A percentile compares a stretch with the other conserved stretches of the same genome.
Evolutionary conservation across 1,140 invertebrate genomes (phyloP).

Genomic region (Camponotus vicinus): DNA sequence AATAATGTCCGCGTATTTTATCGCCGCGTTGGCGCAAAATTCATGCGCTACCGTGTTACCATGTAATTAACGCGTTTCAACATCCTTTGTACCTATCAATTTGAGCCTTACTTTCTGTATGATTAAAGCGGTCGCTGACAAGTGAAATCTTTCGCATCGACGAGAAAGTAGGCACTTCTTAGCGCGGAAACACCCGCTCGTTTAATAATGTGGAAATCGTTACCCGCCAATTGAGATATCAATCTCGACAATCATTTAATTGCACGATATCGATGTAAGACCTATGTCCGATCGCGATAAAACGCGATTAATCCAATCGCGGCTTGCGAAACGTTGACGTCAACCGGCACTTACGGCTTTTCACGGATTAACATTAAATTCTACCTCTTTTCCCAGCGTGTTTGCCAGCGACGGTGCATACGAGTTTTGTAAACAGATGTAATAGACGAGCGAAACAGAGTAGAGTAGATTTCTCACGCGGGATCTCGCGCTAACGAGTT

Average conservation of each 20-base stretch:
- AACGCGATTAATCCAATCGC: conserved; percentile 39
- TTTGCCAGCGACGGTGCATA: background rate
- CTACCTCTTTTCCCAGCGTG: conserved; percentile 53
- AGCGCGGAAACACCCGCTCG: conserved; percentile 61
- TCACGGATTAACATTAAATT: conserved; percentile 70
- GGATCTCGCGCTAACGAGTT: background rate
- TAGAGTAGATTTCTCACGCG: conserved; percentile 11
- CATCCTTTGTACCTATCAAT: conserved; percentile 60
- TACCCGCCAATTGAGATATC: conserved; percentile 75
- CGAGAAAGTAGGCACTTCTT: conserved; percentile 55
- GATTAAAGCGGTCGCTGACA: conserved; percentile 58
- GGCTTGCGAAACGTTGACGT: conserved; percentile 60
- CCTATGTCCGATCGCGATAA: conserved; percentile 30
- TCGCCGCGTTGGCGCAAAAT: conserved; percentile 24
- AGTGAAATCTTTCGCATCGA: conserved; percentile 61
- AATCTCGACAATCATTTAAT: conserved; percentile 76
- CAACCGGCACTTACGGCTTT: conserved; percentile 69
- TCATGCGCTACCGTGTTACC: conserved; percentile 54
- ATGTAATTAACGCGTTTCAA: conserved; percentile 58
- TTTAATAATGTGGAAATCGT: conserved; percentile 67
- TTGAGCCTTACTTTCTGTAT: conserved; percentile 24
- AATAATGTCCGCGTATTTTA: background rate
- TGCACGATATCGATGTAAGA: conserved; percentile 65
- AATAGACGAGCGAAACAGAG: conserved; percentile 3
- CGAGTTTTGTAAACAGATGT: conserved; percentile 34